phyloP scores from a whole-genome alignment of 1,140 invertebrate genomes.

The Hetaerina americana region DNA sequence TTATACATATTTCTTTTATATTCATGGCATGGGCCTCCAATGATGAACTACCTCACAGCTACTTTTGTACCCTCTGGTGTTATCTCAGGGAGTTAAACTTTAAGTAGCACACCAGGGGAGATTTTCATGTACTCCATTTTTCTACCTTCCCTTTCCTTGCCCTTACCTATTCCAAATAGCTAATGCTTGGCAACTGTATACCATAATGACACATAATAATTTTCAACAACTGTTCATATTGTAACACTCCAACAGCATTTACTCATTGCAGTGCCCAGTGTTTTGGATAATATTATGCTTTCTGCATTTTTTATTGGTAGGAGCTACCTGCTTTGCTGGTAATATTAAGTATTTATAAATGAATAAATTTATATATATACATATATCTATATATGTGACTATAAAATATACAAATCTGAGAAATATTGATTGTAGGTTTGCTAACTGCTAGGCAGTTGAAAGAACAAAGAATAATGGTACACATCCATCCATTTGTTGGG shows the following conservation, averaged over 20 bases:
- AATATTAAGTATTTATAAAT: slow-evolving; percentile 1
- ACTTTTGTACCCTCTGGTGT: slow-evolving; percentile 4
- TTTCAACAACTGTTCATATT: neutral
- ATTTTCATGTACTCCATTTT: slow-evolving; percentile 6
- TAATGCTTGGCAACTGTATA: slow-evolving; percentile 5
- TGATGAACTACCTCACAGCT: slow-evolving; percentile 8
- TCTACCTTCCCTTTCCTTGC: neutral
- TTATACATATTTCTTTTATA: neutral
- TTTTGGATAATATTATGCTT: neutral
- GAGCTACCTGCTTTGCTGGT: neutral
- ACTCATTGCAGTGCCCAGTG: neutral
- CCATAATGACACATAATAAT: neutral
- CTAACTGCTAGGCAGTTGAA: neutral
- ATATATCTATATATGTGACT: slow-evolving; percentile 1
- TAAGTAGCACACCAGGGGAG: slow-evolving; percentile 7
- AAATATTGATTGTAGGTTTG: neutral
- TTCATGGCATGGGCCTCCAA: slow-evolving; percentile 7
- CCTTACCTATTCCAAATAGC: neutral
- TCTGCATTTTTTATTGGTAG: neutral
- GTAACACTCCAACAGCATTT: neutral
- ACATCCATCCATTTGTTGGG: neutral
- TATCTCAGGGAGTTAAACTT: slow-evolving; percentile 9
- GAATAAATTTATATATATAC: neutral
- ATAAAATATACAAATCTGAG: slow-evolving; percentile 1
- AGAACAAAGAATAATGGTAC: neutral